Evolutionary conservation across 2,797 vertebrate species (phyloP).

Genomic region (Delichon dasypus): DNA sequence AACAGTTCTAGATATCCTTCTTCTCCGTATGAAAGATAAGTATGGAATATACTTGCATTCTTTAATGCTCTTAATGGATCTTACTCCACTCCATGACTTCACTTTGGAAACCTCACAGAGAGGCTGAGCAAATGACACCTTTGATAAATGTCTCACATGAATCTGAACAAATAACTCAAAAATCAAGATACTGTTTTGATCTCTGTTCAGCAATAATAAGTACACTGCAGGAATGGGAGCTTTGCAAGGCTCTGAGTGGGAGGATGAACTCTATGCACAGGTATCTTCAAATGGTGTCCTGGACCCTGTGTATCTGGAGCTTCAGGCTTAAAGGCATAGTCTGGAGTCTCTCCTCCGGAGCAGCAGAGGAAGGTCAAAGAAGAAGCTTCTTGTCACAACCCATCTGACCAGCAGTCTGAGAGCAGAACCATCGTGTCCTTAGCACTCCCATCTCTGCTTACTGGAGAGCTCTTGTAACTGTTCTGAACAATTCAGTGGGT

Average conservation of each 20-base stretch:
- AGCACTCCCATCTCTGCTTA: background rate
- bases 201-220: background rate
- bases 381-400: background rate
- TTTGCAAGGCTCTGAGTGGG: background rate
- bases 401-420: background rate
- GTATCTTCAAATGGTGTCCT: background rate
- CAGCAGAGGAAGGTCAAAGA: background rate
- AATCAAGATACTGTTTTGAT: background rate
- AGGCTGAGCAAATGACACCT: background rate
- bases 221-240: background rate
- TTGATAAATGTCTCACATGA: background rate
- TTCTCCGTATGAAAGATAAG: background rate
- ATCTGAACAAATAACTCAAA: background rate
- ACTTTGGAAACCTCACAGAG: background rate
- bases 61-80: background rate
- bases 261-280: background rate
- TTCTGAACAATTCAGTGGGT: background rate
- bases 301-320: background rate
- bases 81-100: background rate
- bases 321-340: background rate
- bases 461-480: background rate
- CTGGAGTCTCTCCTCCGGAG: background rate
- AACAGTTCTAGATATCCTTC: background rate
- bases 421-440: background rate
- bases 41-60: background rate